Evolutionary conservation across 2,113 vertebrate species (phyloP).

Genomic region (Scartelaos histophorus): DNA sequence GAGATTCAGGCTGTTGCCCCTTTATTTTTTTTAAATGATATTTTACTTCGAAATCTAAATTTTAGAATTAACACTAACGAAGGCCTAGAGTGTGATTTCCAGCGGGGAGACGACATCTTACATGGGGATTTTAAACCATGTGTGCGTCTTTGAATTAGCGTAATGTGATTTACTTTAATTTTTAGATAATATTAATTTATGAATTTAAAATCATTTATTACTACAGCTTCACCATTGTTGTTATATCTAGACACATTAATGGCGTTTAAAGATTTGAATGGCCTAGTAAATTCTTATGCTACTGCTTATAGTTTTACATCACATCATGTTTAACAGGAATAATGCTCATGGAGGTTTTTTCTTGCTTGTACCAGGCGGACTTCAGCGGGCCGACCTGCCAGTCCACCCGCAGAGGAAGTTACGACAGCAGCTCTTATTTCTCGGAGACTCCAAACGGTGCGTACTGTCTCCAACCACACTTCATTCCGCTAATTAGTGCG

Average conservation of each 20-base stretch:
- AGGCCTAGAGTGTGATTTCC: not conserved
- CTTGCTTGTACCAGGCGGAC: conserved; percentile 81
- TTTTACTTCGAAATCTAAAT: not conserved
- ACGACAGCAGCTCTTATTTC: conserved; percentile 86
- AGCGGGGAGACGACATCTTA: not conserved
- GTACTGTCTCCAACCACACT: conserved; percentile 17
- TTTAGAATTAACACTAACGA: not conserved
- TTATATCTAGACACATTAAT: not conserved
- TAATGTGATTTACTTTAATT: not conserved
- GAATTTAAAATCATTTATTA: not conserved
- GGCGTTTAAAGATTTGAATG: not conserved
- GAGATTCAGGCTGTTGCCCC: not conserved
- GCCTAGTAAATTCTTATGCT: not conserved
- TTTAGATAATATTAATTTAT: not conserved
- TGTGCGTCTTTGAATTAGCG: not conserved
- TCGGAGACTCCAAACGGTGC: conserved; percentile 83
- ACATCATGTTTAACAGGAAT: not conserved
- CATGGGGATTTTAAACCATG: not conserved
- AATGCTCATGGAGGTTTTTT: not conserved
- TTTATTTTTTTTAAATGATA: not conserved
- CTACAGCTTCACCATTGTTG: too few relatives aligned
- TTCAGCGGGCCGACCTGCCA: conserved; percentile 84
- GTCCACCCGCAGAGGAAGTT: conserved; percentile 81
- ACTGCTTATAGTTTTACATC: not conserved
- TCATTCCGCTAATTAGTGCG: not conserved